These are phyloP conservation scores for Drosophila infuscata DNA, from an alignment of 2,888 invertebrate species.

Conservation along the genomic window DNA sequence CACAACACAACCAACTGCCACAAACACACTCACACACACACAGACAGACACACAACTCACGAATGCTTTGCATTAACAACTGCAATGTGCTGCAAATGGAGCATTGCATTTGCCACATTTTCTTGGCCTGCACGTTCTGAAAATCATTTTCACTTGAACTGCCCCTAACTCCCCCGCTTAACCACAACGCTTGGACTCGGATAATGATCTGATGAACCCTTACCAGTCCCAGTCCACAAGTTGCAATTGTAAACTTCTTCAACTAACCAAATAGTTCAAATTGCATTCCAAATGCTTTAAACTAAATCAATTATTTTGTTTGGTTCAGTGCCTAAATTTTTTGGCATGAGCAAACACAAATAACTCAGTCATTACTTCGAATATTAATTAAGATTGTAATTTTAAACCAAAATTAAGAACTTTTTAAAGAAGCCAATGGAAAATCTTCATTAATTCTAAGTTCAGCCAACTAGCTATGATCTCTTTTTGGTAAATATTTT, in stretches of 20 bases:
- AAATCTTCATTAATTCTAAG: not conserved
- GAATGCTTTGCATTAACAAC: conserved; percentile 67
- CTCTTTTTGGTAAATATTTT: not conserved
- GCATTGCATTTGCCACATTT: conserved; percentile 44
- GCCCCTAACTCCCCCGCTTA: not conserved
- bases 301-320: not conserved
- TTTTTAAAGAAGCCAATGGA: not conserved
- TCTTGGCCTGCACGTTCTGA: conserved; percentile 9
- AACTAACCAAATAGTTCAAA: not conserved
- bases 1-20: conserved; percentile 11
- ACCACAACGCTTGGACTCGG: not conserved
- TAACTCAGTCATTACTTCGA: not conserved
- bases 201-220: not conserved
- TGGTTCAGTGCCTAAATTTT: not conserved
- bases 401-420: not conserved
- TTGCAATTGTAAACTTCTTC: not conserved
- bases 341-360: not conserved
- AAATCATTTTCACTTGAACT: conserved; percentile 22
- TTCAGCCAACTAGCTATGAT: not conserved
- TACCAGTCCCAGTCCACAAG: not conserved
- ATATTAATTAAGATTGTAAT: not conserved
- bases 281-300: not conserved
- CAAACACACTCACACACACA: conserved; percentile 12
- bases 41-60: not conserved
- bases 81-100: conserved; percentile 48